Evolutionary conservation across 2,888 invertebrate species (phyloP).

Genomic region (Drosophila stalkeri): DNA sequence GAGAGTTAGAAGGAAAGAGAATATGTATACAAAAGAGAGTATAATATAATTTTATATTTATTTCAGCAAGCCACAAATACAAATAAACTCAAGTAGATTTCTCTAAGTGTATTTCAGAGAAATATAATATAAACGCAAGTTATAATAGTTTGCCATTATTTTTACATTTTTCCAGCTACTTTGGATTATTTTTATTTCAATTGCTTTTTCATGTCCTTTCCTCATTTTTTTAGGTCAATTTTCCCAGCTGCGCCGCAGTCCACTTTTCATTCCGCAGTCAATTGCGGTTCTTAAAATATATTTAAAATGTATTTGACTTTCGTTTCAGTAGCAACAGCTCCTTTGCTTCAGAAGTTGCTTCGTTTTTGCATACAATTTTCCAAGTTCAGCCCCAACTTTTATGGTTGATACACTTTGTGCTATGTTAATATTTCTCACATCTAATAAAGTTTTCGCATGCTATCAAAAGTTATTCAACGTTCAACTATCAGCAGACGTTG

Average conservation of each 20-base stretch:
- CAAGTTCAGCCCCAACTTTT: not conserved
- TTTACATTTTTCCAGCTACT: slow-evolving; percentile 9
- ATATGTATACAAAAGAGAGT: not conserved
- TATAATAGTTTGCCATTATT: slow-evolving; percentile 17
- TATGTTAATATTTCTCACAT: slow-evolving; percentile 73
- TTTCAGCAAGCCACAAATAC: not conserved
- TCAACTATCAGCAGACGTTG: slow-evolving; percentile 39
- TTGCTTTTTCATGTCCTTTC: slow-evolving; percentile 2
- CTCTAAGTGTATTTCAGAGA: not conserved
- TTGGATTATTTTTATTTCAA: slow-evolving; percentile 15
- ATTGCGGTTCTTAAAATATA: slow-evolving; percentile 24
- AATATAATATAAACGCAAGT: not conserved
- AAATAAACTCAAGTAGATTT: not conserved
- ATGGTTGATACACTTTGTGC: slow-evolving; percentile 18
- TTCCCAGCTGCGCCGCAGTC: not conserved
- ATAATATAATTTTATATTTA: not conserved
- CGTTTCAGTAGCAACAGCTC: slow-evolving; percentile 4
- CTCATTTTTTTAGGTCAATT: not conserved
- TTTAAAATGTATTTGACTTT: slow-evolving; percentile 69
- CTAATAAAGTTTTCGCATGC: slow-evolving; percentile 68
- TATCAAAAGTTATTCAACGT: slow-evolving; percentile 46
- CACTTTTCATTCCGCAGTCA: not conserved
- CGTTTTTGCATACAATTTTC: slow-evolving; percentile 6
- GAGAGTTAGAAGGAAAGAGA: not conserved
- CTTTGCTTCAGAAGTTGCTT: not conserved